Conservation (phyloP, 2,888 invertebrate genomes). For the Thymelicus lineola region DNA sequence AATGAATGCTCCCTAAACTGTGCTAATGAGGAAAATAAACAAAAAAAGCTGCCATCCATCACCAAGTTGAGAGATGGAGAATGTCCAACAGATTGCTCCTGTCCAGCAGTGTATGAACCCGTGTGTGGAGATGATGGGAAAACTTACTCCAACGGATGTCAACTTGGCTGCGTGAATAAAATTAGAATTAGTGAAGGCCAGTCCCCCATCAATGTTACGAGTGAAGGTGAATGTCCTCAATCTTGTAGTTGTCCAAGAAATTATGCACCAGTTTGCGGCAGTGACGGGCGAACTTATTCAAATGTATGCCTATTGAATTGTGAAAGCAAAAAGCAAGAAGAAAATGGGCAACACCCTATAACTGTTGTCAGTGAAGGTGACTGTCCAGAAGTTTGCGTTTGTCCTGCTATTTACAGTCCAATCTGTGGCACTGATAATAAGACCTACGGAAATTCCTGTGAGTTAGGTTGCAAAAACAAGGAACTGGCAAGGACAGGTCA, state of each 20-base stretch:
- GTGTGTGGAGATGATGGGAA: conserved; percentile 43
- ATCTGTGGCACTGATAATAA: too few species aligned
- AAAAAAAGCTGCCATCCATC: conserved; percentile 23
- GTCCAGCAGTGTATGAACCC: conserved; percentile 8
- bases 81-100: conserved; percentile 42
- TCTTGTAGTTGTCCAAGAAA: conserved; percentile 39
- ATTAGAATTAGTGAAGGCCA: neutral
- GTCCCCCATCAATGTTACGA: conserved; percentile 13
- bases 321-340: conserved; percentile 36
- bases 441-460: too few species aligned
- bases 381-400: conserved; percentile 28
- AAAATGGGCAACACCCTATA: conserved; percentile 20
- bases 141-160: conserved; percentile 48
- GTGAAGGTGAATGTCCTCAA: conserved; percentile 36
- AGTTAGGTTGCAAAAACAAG: too few species aligned
- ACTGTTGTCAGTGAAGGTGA: conserved; percentile 30
- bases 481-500: neutral
- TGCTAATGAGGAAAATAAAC: conserved; percentile 22
- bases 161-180: conserved; percentile 43
- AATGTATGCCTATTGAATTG: conserved; percentile 47
- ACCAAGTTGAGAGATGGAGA: conserved; percentile 17
- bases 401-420: conserved; percentile 31
- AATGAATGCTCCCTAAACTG: conserved; percentile 43
- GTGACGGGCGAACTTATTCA: conserved; percentile 49
- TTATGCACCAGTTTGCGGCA: conserved; percentile 49